Percentiles rank a stretch among this genome's conserved stretches.
Evolutionary conservation across 2,888 invertebrate genomes (phyloP).

Genomic region (Drosophila niveifrons): DNA sequence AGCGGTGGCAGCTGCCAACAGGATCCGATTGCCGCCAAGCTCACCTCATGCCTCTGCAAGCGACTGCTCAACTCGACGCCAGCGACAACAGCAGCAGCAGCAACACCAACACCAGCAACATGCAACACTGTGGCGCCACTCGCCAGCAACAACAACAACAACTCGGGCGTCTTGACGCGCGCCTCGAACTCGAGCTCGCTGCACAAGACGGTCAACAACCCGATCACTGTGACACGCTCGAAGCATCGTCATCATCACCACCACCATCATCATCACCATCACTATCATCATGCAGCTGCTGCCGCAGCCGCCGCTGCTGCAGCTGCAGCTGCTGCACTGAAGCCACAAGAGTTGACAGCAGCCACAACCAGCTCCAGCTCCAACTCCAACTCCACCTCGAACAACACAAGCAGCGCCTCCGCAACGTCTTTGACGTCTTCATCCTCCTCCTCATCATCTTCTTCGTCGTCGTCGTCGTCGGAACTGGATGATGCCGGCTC

Average conservation of each 20-base stretch:
- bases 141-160: constrained; percentile 4
- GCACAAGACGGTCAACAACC: constrained; percentile 85
- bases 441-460: background rate
- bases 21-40: constrained; percentile 85
- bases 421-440: background rate
- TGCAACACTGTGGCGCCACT: constrained; percentile 21
- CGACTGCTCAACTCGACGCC: constrained; percentile 64
- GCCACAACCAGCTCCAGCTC: constrained; percentile 1
- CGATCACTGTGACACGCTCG: constrained; percentile 75
- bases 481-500: constrained; percentile 83
- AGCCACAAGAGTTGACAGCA: constrained; percentile 25
- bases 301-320: constrained; percentile 34
- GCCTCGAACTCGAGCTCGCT: constrained; percentile 38
- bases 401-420: background rate
- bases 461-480: background rate
- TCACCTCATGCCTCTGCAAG: constrained; percentile 85
- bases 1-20: constrained; percentile 74
- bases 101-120: constrained; percentile 4
- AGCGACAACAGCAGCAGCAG: background rate
- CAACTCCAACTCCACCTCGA: no score
- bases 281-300: constrained; percentile 71
- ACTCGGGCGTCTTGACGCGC: background rate
- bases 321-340: constrained; percentile 11
- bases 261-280: constrained; percentile 84
- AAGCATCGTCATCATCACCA: constrained; percentile 84